These are phyloP conservation scores for Lampropteryx suffumata DNA, from an alignment of 2,888 invertebrate genomes.

Conservation along the genomic window DNA sequence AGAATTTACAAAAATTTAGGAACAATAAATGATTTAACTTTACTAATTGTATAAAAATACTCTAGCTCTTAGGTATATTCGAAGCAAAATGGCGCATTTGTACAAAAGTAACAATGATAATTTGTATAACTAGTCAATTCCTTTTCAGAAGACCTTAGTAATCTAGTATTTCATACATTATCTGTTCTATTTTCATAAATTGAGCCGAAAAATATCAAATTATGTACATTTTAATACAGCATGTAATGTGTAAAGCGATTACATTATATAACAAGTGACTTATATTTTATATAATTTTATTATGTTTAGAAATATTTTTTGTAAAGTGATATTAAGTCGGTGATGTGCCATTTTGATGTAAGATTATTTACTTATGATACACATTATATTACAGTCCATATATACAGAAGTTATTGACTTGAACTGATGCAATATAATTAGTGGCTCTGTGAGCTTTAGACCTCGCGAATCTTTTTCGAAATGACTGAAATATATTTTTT, in stretches of 20 bases:
- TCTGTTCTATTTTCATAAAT: constrained; percentile 25
- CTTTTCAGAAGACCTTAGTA: constrained; percentile 8
- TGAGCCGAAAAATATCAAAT: constrained; percentile 27
- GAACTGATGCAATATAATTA: neutral
- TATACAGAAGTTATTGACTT: neutral
- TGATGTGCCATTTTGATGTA: constrained; percentile 16
- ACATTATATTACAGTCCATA: neutral
- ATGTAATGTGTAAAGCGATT: constrained; percentile 22
- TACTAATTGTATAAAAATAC: constrained; percentile 68
- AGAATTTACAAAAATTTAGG: constrained; percentile 59
- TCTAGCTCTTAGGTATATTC: constrained; percentile 45
- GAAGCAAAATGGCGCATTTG: constrained; percentile 52
- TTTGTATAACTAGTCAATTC: constrained; percentile 21
- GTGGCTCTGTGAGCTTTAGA: too few species aligned
- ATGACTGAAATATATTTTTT: too few species aligned
- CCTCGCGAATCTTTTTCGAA: too few species aligned
- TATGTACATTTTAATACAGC: constrained; percentile 12
- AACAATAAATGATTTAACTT: constrained; percentile 57
- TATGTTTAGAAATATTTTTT: constrained; percentile 9
- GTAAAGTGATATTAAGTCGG: constrained; percentile 16
- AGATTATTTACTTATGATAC: neutral
- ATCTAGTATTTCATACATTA: constrained; percentile 2
- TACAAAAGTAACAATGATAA: constrained; percentile 35
- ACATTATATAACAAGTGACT: constrained; percentile 16
- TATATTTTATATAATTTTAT: constrained; percentile 2